Percentiles rank a stretch among this genome's conserved stretches.
phyloP scores from a whole-genome alignment of 64 coral and sea anemone species.

The Platygyra sinensis region DNA sequence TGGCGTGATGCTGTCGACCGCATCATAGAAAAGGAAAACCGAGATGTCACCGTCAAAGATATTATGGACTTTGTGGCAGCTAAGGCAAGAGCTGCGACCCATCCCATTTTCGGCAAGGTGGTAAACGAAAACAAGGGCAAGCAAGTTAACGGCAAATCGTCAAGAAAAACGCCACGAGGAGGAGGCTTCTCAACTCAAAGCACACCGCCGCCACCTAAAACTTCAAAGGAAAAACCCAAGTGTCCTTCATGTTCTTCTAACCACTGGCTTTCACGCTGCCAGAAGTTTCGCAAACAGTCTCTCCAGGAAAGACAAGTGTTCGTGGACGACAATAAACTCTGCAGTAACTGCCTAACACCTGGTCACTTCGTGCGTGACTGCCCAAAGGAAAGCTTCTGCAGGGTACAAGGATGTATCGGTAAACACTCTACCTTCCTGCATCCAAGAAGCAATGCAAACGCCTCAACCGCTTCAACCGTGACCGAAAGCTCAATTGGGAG shows the following conservation, averaged over 20 bases:
- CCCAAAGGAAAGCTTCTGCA: constrained; percentile 25
- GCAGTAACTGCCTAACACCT: constrained; percentile 10
- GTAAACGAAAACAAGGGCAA: neutral
- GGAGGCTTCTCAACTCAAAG: neutral
- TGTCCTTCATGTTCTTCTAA: neutral
- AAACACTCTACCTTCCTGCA: constrained; percentile 45
- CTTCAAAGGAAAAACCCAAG: neutral
- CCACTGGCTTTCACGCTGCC: constrained; percentile 47
- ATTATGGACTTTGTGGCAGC: neutral
- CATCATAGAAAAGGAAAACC: constrained; percentile 5
- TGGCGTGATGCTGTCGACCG: constrained; percentile 31
- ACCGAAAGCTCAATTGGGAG: no score
- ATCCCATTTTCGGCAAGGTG: constrained; percentile 38
- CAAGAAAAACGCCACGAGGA: neutral
- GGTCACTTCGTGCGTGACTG: constrained; percentile 7
- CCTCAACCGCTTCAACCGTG: neutral
- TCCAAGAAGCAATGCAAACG: neutral
- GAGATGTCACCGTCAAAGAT: constrained; percentile 39
- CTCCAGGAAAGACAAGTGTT: constrained; percentile 23
- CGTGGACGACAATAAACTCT: neutral
- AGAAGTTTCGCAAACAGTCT: constrained; percentile 17
- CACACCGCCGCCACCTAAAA: neutral
- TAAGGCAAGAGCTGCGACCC: constrained; percentile 28
- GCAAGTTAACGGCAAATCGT: no score
- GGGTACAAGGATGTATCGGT: neutral